Percentiles rank a stretch among this genome's conserved stretches.
Conservation (phyloP, 2,797 vertebrate species). For the Austrolebias charrua region DNA sequence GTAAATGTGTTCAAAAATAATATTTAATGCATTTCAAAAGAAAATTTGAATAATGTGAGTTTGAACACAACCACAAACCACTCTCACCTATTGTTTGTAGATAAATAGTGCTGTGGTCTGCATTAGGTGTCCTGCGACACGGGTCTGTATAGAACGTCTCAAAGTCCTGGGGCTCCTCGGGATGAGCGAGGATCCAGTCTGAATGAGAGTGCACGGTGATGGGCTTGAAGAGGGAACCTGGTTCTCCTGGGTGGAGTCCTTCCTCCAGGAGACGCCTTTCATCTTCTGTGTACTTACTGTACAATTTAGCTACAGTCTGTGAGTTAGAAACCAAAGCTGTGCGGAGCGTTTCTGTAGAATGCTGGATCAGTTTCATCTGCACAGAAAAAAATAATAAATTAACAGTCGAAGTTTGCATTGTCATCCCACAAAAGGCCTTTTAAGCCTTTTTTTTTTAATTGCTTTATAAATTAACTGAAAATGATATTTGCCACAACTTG, state of each 20-base stretch:
- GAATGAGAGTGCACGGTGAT: constrained; percentile 80
- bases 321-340: constrained; percentile 77
- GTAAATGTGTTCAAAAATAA: not conserved
- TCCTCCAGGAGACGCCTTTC: constrained; percentile 79
- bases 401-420: no score
- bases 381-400: not conserved
- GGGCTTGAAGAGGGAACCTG: constrained; percentile 75
- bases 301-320: constrained; percentile 65
- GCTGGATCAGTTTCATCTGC: constrained; percentile 79
- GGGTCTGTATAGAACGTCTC: constrained; percentile 79
- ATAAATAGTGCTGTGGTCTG: constrained; percentile 75
- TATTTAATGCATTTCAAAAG: not conserved
- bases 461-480: no score
- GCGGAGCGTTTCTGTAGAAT: constrained; percentile 74
- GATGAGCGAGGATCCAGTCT: constrained; percentile 84
- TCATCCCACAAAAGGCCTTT: no score
- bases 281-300: constrained; percentile 68
- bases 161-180: constrained; percentile 83
- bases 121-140: constrained; percentile 69
- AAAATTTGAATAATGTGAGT: no score
- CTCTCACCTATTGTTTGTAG: constrained; percentile 83
- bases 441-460: no score
- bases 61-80: not conserved
- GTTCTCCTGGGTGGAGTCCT: constrained; percentile 63
- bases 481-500: no score